Conservation (phyloP, 2,888 invertebrate genomes). For the Machimus atricapillus region DNA sequence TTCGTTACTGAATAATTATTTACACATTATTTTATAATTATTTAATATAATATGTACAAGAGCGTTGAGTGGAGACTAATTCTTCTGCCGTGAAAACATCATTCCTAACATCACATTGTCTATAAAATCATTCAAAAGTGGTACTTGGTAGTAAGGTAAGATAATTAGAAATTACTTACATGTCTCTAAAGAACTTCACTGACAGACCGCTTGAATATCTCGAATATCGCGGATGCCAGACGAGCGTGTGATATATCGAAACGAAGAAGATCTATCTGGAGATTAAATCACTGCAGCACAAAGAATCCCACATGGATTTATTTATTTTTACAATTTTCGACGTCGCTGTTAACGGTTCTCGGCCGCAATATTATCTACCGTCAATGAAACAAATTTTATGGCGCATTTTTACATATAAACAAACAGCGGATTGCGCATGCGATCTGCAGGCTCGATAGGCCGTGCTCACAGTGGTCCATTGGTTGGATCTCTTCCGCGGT, state of each 20-base stretch:
- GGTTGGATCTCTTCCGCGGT: constrained; percentile 3
- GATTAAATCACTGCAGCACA: background rate
- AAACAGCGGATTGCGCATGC: constrained; percentile 24
- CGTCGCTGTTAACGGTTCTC: background rate
- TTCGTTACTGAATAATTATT: too few relatives aligned
- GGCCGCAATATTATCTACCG: constrained; percentile 17
- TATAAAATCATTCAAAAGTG: background rate
- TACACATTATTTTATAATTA: too few relatives aligned
- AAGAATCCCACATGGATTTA: background rate
- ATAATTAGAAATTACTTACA: background rate
- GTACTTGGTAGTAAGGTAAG: background rate
- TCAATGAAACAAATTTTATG: constrained; percentile 25
- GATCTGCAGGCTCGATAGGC: constrained; percentile 13
- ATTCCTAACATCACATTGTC: background rate
- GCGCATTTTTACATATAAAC: constrained; percentile 25
- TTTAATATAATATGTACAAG: too few relatives aligned
- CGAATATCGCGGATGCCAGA: background rate
- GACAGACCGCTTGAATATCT: background rate
- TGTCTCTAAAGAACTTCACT: background rate
- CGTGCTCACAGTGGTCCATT: background rate
- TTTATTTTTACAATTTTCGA: background rate
- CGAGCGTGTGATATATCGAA: background rate
- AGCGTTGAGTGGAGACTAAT: too few relatives aligned
- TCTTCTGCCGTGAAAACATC: too few relatives aligned
- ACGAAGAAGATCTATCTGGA: background rate